These are phyloP conservation scores for Guaruba guarouba DNA, from an alignment of 2,113 vertebrate species.

Conservation along the genomic window DNA sequence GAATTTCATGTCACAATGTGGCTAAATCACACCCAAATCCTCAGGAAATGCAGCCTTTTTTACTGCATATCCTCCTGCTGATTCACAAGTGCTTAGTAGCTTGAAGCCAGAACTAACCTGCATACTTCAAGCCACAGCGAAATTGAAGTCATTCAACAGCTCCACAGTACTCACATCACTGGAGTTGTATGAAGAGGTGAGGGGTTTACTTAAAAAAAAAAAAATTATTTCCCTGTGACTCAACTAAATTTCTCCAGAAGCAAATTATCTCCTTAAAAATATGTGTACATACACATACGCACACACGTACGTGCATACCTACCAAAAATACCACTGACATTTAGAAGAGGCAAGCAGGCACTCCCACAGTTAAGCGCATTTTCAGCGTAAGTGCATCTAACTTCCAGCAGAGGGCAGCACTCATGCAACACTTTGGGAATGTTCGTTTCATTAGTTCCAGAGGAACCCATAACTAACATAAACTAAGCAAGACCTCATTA, in stretches of 20 bases:
- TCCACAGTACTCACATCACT: neutral
- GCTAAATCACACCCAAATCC: neutral
- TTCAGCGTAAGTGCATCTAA: neutral
- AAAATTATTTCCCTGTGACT: neutral
- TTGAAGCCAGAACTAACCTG: neutral
- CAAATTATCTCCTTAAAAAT: neutral
- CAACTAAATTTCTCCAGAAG: neutral
- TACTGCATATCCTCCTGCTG: neutral
- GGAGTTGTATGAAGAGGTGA: neutral
- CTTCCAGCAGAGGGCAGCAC: neutral
- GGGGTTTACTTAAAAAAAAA: neutral
- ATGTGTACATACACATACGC: rapidly evolving
- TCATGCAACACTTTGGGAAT: neutral
- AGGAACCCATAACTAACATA: neutral
- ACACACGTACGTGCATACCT: rapidly evolving
- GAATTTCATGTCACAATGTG: rapidly evolving
- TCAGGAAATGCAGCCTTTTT: neutral
- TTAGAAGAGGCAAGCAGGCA: neutral
- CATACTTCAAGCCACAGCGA: neutral
- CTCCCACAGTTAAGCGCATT: neutral
- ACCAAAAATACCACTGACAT: neutral
- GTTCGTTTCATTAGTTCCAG: neutral
- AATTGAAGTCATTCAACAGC: neutral
- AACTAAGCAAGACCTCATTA: neutral
- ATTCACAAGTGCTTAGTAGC: neutral